Conservation (phyloP, 2,888 invertebrate genomes). For the Uloborus plumipes region DNA sequence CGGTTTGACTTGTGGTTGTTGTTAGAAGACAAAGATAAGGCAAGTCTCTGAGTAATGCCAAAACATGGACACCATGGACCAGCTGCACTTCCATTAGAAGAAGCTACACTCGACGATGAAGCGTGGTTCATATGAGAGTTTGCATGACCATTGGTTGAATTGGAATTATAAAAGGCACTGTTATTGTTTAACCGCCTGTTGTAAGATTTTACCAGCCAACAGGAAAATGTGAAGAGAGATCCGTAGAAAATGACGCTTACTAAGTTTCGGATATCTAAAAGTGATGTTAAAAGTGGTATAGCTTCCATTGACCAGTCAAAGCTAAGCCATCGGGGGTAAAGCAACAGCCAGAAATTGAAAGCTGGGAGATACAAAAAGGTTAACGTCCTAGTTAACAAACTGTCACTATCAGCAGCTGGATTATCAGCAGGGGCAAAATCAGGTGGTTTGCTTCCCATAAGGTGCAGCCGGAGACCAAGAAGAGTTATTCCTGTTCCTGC, state of each 20-base stretch:
- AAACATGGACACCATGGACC: conserved; percentile 39
- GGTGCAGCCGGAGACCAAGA: conserved; percentile 82
- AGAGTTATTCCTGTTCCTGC: conserved; percentile 79
- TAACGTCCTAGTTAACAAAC: conserved; percentile 83
- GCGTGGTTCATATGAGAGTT: background rate
- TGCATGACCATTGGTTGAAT: conserved; percentile 1
- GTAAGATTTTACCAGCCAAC: conserved; percentile 34
- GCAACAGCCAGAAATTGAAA: conserved; percentile 87
- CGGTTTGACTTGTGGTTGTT: conserved; percentile 18
- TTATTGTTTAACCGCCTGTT: conserved; percentile 22
- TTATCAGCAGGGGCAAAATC: conserved; percentile 95
- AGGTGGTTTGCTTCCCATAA: conserved; percentile 80
- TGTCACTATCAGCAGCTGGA: conserved; percentile 90
- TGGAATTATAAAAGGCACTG: conserved; percentile 21
- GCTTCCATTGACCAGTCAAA: conserved; percentile 99
- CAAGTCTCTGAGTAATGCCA: conserved; percentile 26
- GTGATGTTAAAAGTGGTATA: conserved; percentile 84
- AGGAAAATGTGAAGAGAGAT: conserved; percentile 10
- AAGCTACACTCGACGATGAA: background rate
- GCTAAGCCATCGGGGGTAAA: conserved; percentile 89
- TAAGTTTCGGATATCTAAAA: conserved; percentile 85
- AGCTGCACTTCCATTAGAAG: background rate
- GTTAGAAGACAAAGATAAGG: conserved; percentile 14
- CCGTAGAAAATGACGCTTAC: conserved; percentile 75
- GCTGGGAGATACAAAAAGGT: conserved; percentile 94